Evolutionary conservation across 2,797 vertebrate species (phyloP).

Genomic region (Phrynocephalus forsythii): DNA sequence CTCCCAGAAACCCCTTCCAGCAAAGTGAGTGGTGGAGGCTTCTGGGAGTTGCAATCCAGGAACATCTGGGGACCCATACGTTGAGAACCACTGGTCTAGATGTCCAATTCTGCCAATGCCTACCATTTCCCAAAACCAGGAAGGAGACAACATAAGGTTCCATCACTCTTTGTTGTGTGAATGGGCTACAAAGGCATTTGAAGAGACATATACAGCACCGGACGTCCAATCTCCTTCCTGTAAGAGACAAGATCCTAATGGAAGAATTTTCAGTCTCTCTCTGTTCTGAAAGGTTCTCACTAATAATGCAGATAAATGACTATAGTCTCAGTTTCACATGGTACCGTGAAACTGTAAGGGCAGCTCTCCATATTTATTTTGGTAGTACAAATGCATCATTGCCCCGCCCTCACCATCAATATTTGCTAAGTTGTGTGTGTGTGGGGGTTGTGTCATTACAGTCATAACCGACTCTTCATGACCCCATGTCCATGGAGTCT

Average conservation of each 20-base stretch:
- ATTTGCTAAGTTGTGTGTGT: too few species aligned
- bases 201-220: conserved; percentile 11
- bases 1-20: too few species aligned
- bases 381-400: conserved; percentile 54
- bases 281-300: conserved; percentile 60
- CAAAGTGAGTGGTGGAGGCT: too few species aligned
- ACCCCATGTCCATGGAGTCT: conserved; percentile 60
- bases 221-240: conserved; percentile 47
- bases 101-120: background rate
- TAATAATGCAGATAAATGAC: conserved; percentile 66
- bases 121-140: background rate
- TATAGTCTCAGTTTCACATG: conserved; percentile 49
- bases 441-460: background rate
- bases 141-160: background rate
- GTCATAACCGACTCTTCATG: too few species aligned
- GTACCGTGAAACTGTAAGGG: conserved; percentile 68
- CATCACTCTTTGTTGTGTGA: background rate
- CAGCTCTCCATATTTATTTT: conserved; percentile 62
- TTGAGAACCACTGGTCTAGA: too few species aligned
- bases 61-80: too few species aligned
- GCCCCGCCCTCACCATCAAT: background rate
- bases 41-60: too few species aligned
- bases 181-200: background rate
- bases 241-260: conserved; percentile 64
- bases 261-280: conserved; percentile 59